Evolutionary conservation across 64 coral and sea anemone species (phyloP).

Genomic region (Catalaphyllia jardinei): DNA sequence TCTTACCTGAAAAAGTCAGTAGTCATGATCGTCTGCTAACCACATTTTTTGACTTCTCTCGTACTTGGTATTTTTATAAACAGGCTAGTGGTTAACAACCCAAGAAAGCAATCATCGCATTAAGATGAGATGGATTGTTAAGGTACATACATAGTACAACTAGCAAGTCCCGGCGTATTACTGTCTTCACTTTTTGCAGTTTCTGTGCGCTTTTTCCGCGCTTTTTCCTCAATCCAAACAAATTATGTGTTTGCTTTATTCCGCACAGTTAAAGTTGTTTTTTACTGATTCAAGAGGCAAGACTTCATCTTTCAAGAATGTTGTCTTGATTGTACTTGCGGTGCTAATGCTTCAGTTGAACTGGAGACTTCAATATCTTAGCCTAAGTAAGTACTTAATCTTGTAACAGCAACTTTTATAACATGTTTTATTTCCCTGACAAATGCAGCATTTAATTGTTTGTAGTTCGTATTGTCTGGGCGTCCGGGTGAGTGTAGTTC

Average conservation of each 20-base stretch:
- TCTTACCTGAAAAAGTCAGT: too few relatives aligned
- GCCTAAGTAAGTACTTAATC: neutral
- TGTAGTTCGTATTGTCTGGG: too few relatives aligned
- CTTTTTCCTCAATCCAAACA: too few relatives aligned
- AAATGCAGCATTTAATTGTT: too few relatives aligned
- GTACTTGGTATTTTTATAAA: too few relatives aligned
- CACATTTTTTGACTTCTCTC: too few relatives aligned
- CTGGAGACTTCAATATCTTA: neutral
- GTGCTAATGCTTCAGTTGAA: neutral
- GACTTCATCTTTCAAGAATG: neutral
- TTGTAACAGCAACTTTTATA: neutral
- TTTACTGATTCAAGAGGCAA: neutral
- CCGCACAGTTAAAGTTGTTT: constrained; percentile 13
- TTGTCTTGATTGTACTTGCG: neutral
- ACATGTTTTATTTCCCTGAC: too few relatives aligned
- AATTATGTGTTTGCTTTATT: neutral
- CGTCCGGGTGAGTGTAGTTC: too few relatives aligned
- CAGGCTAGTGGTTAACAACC: neutral
- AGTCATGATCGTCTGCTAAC: too few relatives aligned
- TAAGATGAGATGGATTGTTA: constrained; percentile 31
- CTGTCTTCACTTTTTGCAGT: neutral
- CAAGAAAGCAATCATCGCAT: neutral
- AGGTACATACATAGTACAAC: neutral
- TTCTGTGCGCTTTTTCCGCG: neutral
- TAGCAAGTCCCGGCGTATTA: too few relatives aligned